phyloP scores from a whole-genome alignment of 2,797 vertebrate genomes.

The Neosalanx taihuensis region DNA sequence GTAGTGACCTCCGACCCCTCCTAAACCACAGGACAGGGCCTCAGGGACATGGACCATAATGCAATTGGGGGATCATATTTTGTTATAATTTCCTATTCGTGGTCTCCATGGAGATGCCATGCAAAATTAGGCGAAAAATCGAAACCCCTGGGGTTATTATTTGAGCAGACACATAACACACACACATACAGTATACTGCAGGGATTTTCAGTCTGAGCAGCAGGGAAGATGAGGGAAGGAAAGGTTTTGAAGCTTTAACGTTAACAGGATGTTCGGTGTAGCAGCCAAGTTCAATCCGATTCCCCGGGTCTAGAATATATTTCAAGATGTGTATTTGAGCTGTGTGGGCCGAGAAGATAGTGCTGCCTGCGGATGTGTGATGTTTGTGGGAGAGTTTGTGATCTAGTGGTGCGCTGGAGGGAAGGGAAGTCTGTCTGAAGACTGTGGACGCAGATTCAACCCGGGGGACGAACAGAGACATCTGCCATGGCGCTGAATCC shows the following conservation, averaged over 20 bases:
- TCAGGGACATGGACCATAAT: not conserved
- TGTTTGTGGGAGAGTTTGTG: slow-evolving; percentile 27
- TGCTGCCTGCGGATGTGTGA: slow-evolving; percentile 45
- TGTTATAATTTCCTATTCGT: slow-evolving; percentile 13
- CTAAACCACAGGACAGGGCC: not conserved
- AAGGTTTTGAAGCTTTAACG: slow-evolving; percentile 45
- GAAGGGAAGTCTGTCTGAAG: not conserved
- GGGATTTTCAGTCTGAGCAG: slow-evolving; percentile 37
- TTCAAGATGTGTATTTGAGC: slow-evolving; percentile 59
- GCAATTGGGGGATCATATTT: slow-evolving; percentile 10
- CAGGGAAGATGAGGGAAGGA: slow-evolving; percentile 47
- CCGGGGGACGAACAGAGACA: slow-evolving; percentile 34
- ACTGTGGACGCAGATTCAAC: slow-evolving; percentile 35
- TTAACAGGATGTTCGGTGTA: slow-evolving; percentile 64
- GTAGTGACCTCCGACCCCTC: slow-evolving; percentile 6
- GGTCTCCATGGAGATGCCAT: slow-evolving; percentile 14
- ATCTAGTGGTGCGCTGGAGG: slow-evolving; percentile 2
- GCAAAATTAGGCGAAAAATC: slow-evolving; percentile 18
- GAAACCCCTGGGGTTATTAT: not conserved
- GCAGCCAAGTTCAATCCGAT: slow-evolving; percentile 42
- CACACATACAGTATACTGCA: not conserved
- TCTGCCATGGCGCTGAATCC: slow-evolving; percentile 53
- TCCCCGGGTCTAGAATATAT: slow-evolving; percentile 57
- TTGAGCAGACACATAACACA: slow-evolving; percentile 1
- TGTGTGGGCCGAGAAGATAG: slow-evolving; percentile 32